Conservation (phyloP, 2,888 invertebrate genomes). For the Lepidonotus clava region DNA sequence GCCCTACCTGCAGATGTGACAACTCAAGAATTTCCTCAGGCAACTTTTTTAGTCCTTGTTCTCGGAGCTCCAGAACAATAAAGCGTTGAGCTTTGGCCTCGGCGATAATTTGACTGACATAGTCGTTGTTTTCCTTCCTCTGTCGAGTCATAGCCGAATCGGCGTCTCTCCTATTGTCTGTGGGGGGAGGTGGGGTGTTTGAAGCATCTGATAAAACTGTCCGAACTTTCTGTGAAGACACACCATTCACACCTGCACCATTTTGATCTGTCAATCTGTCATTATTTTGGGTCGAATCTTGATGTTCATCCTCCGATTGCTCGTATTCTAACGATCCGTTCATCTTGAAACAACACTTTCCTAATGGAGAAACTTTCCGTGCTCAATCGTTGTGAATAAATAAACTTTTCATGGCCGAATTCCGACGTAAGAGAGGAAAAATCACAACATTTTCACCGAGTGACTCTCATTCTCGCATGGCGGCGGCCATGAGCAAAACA, state of each 20-base stretch:
- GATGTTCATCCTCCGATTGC: background rate
- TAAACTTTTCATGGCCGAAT: background rate
- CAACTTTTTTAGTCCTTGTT: constrained; percentile 43
- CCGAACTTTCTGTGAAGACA: background rate
- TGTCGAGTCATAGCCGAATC: constrained; percentile 29
- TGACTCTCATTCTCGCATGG: too few relatives aligned
- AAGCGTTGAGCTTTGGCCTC: constrained; percentile 31
- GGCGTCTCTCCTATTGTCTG: constrained; percentile 38
- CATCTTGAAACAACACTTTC: background rate
- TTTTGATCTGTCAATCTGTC: background rate
- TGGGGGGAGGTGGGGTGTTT: background rate
- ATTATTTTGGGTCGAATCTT: too few relatives aligned
- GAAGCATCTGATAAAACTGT: background rate
- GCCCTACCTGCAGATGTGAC: constrained; percentile 57
- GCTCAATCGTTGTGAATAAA: background rate
- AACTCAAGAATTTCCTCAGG: constrained; percentile 57
- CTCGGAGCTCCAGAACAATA: constrained; percentile 54
- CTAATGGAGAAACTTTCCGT: background rate
- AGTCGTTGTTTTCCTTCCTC: background rate
- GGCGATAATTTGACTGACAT: constrained; percentile 14
- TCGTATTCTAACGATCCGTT: background rate
- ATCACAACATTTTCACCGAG: too few relatives aligned
- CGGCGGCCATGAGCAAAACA: constrained; percentile 51
- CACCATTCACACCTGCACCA: background rate
- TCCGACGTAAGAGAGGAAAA: background rate